Evolutionary conservation across 2,113 vertebrate species (phyloP).

Genomic region (Mesembrinibis cayennensis): DNA sequence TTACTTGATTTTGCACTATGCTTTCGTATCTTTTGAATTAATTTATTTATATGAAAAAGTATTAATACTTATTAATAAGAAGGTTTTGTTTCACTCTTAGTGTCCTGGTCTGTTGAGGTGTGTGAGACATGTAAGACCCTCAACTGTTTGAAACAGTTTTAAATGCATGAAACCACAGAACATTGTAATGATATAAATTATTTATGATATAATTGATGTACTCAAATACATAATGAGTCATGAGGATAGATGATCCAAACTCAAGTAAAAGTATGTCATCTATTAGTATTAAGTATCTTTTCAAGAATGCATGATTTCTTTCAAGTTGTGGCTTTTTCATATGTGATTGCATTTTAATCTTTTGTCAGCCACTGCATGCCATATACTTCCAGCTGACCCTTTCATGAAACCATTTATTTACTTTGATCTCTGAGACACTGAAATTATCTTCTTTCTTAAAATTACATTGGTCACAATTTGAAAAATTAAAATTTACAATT

Average conservation of each 20-base stretch:
- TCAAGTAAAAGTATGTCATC: conserved; percentile 58
- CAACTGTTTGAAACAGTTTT: background rate
- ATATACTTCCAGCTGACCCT: background rate
- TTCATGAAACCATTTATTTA: background rate
- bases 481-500: background rate
- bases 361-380: background rate
- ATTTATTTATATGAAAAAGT: background rate
- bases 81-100: background rate
- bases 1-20: background rate
- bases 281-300: conserved; percentile 63
- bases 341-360: conserved; percentile 40
- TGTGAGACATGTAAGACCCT: background rate
- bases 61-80: background rate
- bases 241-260: conserved; percentile 58
- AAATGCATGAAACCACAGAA: conserved; percentile 34
- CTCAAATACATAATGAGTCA: conserved; percentile 59
- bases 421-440: background rate
- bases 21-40: background rate
- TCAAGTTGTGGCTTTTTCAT: conserved; percentile 35
- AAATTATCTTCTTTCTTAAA: conserved; percentile 9
- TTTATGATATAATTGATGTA: conserved; percentile 65
- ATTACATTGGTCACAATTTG: background rate
- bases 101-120: background rate
- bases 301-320: conserved; percentile 44
- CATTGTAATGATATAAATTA: conserved; percentile 67